Percentiles rank a stretch among this genome's conserved stretches.
These are phyloP conservation scores for Parambassis ranga DNA, from an alignment of 2,797 vertebrate genomes.

Conservation along the genomic window DNA sequence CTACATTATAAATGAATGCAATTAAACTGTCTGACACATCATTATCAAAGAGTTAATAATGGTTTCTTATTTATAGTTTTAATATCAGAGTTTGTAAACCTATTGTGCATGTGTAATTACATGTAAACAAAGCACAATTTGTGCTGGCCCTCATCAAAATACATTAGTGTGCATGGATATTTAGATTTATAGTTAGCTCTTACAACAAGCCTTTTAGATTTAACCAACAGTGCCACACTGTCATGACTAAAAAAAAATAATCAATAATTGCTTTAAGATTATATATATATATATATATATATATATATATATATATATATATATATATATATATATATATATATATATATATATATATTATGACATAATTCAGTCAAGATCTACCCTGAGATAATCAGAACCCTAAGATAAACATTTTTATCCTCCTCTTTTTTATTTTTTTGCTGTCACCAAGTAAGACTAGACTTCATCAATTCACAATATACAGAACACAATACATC, in stretches of 20 bases:
- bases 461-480: too few relatives aligned
- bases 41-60: too few relatives aligned
- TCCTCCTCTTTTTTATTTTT: not conserved
- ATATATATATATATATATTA: too few relatives aligned
- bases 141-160: not conserved
- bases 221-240: not conserved
- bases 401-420: not conserved
- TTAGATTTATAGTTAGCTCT: not conserved
- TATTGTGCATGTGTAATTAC: not conserved
- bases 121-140: not conserved
- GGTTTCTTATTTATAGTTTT: too few relatives aligned
- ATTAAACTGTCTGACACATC: too few relatives aligned
- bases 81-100: too few relatives aligned
- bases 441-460: too few relatives aligned
- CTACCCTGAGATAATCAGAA: not conserved
- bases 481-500: too few relatives aligned
- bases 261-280: not conserved
- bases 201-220: not conserved
- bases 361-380: not conserved
- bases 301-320: too few relatives aligned
- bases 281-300: too few relatives aligned
- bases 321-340: too few relatives aligned
- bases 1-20: too few relatives aligned
- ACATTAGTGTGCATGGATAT: not conserved
- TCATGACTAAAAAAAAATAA: not conserved